Evolutionary conservation across 2,113 vertebrate species (phyloP), one percentile per base, ranked within the genome.

Genomic region (Carassius carassius): DNA sequence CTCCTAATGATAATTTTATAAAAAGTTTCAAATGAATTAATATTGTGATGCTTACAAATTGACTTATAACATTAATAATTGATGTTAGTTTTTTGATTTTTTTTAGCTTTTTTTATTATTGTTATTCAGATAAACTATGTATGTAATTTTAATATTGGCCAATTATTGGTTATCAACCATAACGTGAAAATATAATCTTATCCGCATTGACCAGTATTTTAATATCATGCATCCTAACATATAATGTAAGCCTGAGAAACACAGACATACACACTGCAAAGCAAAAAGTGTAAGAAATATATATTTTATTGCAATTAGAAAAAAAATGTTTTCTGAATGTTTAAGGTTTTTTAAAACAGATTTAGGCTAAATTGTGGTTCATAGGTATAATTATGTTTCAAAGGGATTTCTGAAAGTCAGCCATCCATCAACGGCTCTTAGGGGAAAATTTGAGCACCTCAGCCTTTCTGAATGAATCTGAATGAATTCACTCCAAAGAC

Each of bases 401-500:
- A 85, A 85, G 8, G 70, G 84, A 69, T 69, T 76, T 84, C 80
- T 86, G 81, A 86, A 87, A 88, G 79, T 84, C 84, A 85, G 84
- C 51, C 63, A 86, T 82, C 80, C 80, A 85, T 86, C 82, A 86
- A 37, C 85, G 74, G 37, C 83, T 86, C 82, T 0, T 21, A 81
- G 84, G 58, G 37, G 35, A 29, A 73, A 37, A 86, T 44, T 60
- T 47, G 82, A 84, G 82, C 77, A 77, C 81, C 72, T 86, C 84
- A 89, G 87, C 85, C 88, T 91, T 91, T 91, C 90, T 92, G 92
- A 88, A 91, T 88, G 89, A 80, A 80, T 80, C 37, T 65, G 60
- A 80, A 88, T 88, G 91, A 91, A 92, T 93, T 94, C 91, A 92
- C 90, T 89, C 92, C 47, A 87, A 90, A 86, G 89, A 94, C 90